Evolutionary conservation across 2,113 vertebrate genomes (phyloP), one percentile per base, ranked within the genome.

Genomic region (Galemys pyrenaicus): DNA sequence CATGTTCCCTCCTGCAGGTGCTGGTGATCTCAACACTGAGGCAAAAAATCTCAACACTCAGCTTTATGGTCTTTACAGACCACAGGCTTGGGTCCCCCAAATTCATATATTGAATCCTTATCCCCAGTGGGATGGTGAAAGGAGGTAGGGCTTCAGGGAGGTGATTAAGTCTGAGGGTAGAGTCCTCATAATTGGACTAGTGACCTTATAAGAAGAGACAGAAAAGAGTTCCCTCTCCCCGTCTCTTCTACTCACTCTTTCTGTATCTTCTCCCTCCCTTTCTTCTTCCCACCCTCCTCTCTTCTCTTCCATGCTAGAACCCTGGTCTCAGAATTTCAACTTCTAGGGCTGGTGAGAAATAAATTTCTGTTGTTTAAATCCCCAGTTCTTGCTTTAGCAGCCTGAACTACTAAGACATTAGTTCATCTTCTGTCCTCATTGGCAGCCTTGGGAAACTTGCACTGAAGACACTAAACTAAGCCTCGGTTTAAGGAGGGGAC

Each of bases 1-100:
- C n/a, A 4, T 10, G 2, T 3, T 1, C 2, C 39, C 26, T 54
- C 20, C 17, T 39, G 13, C 2, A 28, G 67, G 60, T 8, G 1
- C 3, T 1, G 9, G 13, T 4, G 51, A n/a, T n/a, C n/a, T n/a
- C n/a, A n/a, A n/a, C n/a, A n/a, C n/a, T 1, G 12, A 70, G 4
- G 22, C 13, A 67, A 65, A 16, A 67, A 32, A 51, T 37, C 22
- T n/a, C 35, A 49, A 62, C 5, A 11, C 0, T 24, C 67, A n/a
- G 46, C 24, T 75, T 9, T 5, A 22, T 22, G 62, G 19, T 44
- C 5, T 0, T 19, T 20, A 6, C 2, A 17, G 39, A 41, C 20
- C 20, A 0, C 1, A 15, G 17, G 8, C 5, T 32, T 60, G 10
- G 32, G 16, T 46, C 6, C 13, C 15, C 4, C 20, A 90, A 51